phyloP scores from a whole-genome alignment of 2,888 invertebrate genomes.

The Caenorhabditis sulstoni region DNA sequence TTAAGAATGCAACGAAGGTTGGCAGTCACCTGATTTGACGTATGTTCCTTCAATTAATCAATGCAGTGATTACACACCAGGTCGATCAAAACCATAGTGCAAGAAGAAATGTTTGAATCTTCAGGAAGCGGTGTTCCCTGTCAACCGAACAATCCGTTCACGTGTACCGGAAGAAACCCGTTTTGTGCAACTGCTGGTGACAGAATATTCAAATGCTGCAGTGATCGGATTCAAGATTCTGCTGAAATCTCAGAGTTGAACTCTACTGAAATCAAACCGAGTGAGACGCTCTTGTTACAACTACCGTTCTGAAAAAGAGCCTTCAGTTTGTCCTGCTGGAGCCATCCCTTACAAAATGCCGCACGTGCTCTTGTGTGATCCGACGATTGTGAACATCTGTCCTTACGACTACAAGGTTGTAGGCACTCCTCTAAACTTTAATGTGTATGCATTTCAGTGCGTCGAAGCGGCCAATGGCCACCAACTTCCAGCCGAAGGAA shows the following conservation, averaged over 20 bases:
- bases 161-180: slow-evolving; percentile 75
- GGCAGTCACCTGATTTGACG: slow-evolving; percentile 73
- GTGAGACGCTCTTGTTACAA: slow-evolving; percentile 30
- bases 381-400: slow-evolving; percentile 74
- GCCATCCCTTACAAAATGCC: slow-evolving; percentile 73
- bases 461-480: slow-evolving; percentile 74
- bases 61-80: slow-evolving; percentile 68
- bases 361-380: slow-evolving; percentile 72
- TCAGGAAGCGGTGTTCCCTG: slow-evolving; percentile 69
- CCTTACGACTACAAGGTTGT: slow-evolving; percentile 70
- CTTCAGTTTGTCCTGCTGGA: slow-evolving; percentile 69
- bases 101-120: too few relatives aligned
- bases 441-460: slow-evolving; percentile 55
- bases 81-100: slow-evolving; percentile 8
- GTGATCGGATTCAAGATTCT: slow-evolving; percentile 73
- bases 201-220: slow-evolving; percentile 69
- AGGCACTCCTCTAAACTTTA: too few relatives aligned
- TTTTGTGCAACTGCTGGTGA: slow-evolving; percentile 69
- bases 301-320: background rate
- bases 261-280: slow-evolving; percentile 69
- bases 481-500: slow-evolving; percentile 67
- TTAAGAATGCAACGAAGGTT: slow-evolving; percentile 69
- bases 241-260: slow-evolving; percentile 63
- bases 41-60: slow-evolving; percentile 70
- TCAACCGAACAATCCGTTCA: slow-evolving; percentile 65